Conservation (phyloP, 1,140 invertebrate genomes). For the Drosophila melanica region DNA sequence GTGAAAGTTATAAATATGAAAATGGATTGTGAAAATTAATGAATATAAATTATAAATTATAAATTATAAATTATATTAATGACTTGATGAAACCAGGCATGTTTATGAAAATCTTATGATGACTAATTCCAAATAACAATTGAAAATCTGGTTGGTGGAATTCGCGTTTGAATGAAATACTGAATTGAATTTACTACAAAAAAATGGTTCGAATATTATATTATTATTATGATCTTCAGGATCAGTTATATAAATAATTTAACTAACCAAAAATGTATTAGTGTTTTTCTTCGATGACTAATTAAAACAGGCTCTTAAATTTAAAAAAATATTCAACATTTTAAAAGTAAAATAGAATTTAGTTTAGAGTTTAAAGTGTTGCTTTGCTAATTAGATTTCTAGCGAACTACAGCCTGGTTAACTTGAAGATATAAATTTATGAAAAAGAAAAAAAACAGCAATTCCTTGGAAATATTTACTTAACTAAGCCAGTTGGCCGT, state of each 20-base stretch:
- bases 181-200: too few relatives aligned
- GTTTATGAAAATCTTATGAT: too few relatives aligned
- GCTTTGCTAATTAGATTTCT: conserved; percentile 10
- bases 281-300: background rate
- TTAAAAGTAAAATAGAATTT: background rate
- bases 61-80: background rate
- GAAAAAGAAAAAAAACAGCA: background rate
- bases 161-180: too few relatives aligned
- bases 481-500: conserved; percentile 1
- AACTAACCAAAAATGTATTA: background rate
- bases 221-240: too few relatives aligned
- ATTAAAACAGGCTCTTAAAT: conserved; percentile 1
- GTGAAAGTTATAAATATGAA: background rate
- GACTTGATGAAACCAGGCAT: background rate
- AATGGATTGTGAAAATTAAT: background rate
- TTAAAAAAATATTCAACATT: background rate
- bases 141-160: too few relatives aligned
- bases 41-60: conserved; percentile 3
- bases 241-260: too few relatives aligned
- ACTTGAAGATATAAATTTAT: conserved; percentile 4
- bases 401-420: background rate
- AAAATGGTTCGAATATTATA: too few relatives aligned
- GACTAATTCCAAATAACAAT: too few relatives aligned
- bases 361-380: background rate
- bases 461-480: conserved; percentile 16